phyloP scores from a whole-genome alignment of 2,113 vertebrate species.

The Apus apus region DNA sequence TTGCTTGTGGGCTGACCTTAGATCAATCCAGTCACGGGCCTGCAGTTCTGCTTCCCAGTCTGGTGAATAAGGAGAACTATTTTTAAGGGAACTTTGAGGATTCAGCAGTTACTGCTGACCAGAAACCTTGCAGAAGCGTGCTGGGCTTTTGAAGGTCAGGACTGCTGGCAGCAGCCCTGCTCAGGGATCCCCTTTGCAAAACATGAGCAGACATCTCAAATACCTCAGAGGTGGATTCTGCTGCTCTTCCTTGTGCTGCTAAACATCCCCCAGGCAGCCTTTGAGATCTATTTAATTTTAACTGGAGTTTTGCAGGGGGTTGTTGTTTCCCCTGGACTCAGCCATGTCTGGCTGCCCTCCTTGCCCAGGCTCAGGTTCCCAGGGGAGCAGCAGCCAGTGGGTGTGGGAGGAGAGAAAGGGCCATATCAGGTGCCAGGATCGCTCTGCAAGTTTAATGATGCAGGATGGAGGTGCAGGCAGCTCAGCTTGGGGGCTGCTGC shows the following conservation, averaged over 20 bases:
- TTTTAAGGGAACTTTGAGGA: conserved; percentile 1
- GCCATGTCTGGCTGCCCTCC: background rate
- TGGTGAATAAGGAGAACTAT: background rate
- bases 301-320: background rate
- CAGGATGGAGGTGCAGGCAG: background rate
- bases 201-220: background rate
- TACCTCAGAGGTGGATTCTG: background rate
- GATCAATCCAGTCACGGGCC: fast-evolving
- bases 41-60: background rate
- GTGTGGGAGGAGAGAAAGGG: background rate
- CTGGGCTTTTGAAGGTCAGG: background rate
- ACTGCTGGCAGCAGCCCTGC: background rate
- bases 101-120: background rate
- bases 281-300: background rate
- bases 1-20: background rate
- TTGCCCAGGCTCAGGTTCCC: conserved; percentile 18
- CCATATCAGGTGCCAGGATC: conserved; percentile 20
- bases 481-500: background rate
- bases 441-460: conserved; percentile 78
- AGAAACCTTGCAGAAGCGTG: background rate
- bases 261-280: background rate
- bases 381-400: background rate
- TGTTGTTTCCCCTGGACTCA: background rate
- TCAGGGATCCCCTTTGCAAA: background rate
- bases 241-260: background rate